These are phyloP conservation scores for Psettodes erumei DNA, from an alignment of 2,113 vertebrate species.

Conservation along the genomic window DNA sequence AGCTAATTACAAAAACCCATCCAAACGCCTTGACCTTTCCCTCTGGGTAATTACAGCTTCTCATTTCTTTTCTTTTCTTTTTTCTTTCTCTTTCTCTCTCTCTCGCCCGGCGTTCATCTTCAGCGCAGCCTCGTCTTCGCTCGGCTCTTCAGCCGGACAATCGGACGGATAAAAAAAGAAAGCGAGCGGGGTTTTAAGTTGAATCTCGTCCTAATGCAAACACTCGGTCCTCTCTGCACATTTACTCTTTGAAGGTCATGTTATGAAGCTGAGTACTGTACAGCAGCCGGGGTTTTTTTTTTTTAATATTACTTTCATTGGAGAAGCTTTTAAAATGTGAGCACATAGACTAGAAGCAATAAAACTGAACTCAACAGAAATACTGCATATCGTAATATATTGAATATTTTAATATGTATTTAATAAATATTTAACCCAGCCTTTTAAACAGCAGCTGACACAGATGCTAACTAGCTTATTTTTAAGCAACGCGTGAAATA, in stretches of 20 bases:
- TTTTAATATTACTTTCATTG: too few species aligned
- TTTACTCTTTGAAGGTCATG: slow-evolving; percentile 20
- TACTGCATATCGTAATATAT: too few species aligned
- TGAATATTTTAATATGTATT: too few species aligned
- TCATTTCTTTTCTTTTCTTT: slow-evolving; percentile 43
- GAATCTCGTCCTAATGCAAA: slow-evolving; percentile 1
- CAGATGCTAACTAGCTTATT: too few species aligned
- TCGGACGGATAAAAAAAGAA: background rate
- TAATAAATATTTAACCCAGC: too few species aligned
- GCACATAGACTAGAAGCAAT: too few species aligned
- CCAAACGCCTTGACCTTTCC: slow-evolving; percentile 78
- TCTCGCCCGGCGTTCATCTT: slow-evolving; percentile 28
- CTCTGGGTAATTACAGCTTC: slow-evolving; percentile 69
- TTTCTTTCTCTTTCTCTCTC: background rate
- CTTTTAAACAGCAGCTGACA: too few species aligned
- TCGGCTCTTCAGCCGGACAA: slow-evolving; percentile 31
- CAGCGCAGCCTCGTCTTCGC: background rate
- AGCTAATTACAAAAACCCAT: slow-evolving; percentile 76
- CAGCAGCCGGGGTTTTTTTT: too few species aligned
- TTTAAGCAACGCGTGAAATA: too few species aligned
- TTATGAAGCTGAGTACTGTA: too few species aligned
- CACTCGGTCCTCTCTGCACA: background rate
- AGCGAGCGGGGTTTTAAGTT: slow-evolving; percentile 10
- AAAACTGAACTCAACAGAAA: too few species aligned
- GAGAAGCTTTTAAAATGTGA: too few species aligned